A percentile compares a stretch with the other conserved stretches of the same genome.
These are phyloP conservation scores for Metopia argyrocephala DNA, from an alignment of 2,888 invertebrate species.

Conservation along the genomic window DNA sequence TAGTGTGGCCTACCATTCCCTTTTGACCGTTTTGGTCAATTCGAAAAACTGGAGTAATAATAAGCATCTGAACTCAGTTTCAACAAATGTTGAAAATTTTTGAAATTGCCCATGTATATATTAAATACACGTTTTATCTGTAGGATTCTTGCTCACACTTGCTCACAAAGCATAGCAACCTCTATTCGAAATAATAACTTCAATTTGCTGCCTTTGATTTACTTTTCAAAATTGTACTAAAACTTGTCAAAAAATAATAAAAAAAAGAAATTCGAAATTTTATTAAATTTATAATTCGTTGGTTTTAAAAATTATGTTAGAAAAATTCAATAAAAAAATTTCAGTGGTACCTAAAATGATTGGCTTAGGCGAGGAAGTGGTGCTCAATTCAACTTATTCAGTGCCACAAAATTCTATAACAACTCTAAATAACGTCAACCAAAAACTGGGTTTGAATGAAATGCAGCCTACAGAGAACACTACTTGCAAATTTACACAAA, in stretches of 20 bases:
- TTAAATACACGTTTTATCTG: too few relatives aligned
- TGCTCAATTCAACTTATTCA: slow-evolving; percentile 63
- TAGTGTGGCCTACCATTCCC: too few relatives aligned
- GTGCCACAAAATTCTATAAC: slow-evolving; percentile 72
- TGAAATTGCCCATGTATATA: too few relatives aligned
- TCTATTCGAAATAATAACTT: too few relatives aligned
- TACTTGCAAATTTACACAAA: neutral
- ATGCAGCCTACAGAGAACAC: slow-evolving; percentile 23
- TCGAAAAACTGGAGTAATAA: too few relatives aligned
- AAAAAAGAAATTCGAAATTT: neutral
- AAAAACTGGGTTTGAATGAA: slow-evolving; percentile 37
- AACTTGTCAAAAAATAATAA: neutral
- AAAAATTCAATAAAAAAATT: slow-evolving; percentile 71
- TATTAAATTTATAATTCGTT: slow-evolving; percentile 16
- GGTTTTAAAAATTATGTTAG: slow-evolving; percentile 57
- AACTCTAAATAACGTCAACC: slow-evolving; percentile 65
- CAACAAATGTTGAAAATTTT: too few relatives aligned
- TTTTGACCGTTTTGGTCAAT: too few relatives aligned
- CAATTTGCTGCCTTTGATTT: slow-evolving; percentile 9
- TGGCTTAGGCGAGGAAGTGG: slow-evolving; percentile 67
- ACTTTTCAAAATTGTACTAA: slow-evolving; percentile 9
- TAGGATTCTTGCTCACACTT: too few relatives aligned
- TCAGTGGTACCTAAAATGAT: slow-evolving; percentile 71
- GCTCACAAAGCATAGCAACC: too few relatives aligned
- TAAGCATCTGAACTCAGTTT: too few relatives aligned